These are phyloP conservation scores for Ectemnius cavifrons DNA, from an alignment of 2,888 invertebrate species.

Conservation along the genomic window DNA sequence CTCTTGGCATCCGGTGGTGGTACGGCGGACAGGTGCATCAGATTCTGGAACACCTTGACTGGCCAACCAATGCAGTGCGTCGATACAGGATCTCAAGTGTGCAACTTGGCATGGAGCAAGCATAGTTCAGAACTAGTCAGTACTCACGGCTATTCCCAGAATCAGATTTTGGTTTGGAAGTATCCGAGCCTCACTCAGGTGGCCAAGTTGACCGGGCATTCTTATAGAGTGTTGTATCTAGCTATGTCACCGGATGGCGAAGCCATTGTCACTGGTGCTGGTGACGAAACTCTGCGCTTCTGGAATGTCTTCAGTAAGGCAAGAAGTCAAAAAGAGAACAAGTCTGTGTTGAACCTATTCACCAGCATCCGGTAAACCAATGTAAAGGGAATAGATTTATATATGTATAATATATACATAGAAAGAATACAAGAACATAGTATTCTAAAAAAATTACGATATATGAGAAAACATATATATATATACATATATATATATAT, in stretches of 20 bases:
- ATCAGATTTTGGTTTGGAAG: conserved; percentile 99
- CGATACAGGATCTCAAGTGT: conserved; percentile 98
- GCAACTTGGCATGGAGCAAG: conserved; percentile 99
- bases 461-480: conserved; percentile 33
- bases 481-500: background rate
- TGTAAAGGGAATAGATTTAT: conserved; percentile 19
- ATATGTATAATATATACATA: conserved; percentile 55
- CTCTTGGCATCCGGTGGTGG: conserved; percentile 98
- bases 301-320: conserved; percentile 99
- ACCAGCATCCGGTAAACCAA: conserved; percentile 87
- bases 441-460: conserved; percentile 50
- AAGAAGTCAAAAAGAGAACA: conserved; percentile 94
- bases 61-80: conserved; percentile 99
- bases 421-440: conserved; percentile 42
- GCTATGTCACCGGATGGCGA: conserved; percentile 99
- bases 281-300: conserved; percentile 98
- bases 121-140: conserved; percentile 98
- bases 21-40: conserved; percentile 97
- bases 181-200: conserved; percentile 98
- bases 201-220: conserved; percentile 97
- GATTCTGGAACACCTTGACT: conserved; percentile 99
- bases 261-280: conserved; percentile 99
- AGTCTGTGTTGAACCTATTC: conserved; percentile 95
- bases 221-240: conserved; percentile 95
- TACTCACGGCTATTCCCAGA: conserved; percentile 99